Evolutionary conservation across 2,113 vertebrate species (phyloP).

Genomic region (Odontesthes bonariensis): DNA sequence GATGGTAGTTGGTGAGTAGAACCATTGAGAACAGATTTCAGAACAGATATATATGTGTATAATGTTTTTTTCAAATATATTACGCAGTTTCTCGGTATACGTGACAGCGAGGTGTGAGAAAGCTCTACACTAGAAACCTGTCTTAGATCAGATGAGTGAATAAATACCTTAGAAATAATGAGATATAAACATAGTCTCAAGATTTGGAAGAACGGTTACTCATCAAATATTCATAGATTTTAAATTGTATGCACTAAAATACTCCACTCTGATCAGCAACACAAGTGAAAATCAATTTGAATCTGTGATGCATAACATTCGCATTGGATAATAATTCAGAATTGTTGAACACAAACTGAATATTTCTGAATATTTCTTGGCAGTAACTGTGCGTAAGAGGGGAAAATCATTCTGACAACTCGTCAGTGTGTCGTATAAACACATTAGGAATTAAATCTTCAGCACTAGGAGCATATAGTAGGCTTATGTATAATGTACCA

Average conservation of each 20-base stretch:
- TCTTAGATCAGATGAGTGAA: slow-evolving; percentile 23
- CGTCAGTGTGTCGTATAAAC: slow-evolving; percentile 72
- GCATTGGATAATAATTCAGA: slow-evolving; percentile 63
- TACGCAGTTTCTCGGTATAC: slow-evolving; percentile 23
- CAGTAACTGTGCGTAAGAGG: slow-evolving; percentile 37
- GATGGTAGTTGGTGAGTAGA: slow-evolving; percentile 29
- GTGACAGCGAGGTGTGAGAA: slow-evolving; percentile 14
- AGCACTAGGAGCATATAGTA: slow-evolving; percentile 70
- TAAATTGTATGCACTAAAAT: slow-evolving; percentile 54
- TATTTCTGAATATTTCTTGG: slow-evolving; percentile 70
- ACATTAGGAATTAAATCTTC: slow-evolving; percentile 73
- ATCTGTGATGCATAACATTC: slow-evolving; percentile 57
- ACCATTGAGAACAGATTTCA: slow-evolving; percentile 18
- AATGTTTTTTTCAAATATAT: slow-evolving; percentile 26
- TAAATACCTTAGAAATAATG: slow-evolving; percentile 37
- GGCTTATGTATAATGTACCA: slow-evolving; percentile 77
- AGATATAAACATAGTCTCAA: slow-evolving; percentile 29
- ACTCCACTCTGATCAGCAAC: slow-evolving; percentile 55
- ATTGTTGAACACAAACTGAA: slow-evolving; percentile 56
- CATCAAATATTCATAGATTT: slow-evolving; percentile 71
- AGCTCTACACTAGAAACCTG: slow-evolving; percentile 12
- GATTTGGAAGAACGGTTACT: slow-evolving; percentile 56
- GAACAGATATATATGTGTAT: no score
- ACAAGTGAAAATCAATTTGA: slow-evolving; percentile 70
- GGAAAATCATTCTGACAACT: slow-evolving; percentile 72